Percentiles rank a stretch among this genome's conserved stretches.
Conservation (phyloP, 2,888 invertebrate genomes). For the Coelinius sp. region DNA sequence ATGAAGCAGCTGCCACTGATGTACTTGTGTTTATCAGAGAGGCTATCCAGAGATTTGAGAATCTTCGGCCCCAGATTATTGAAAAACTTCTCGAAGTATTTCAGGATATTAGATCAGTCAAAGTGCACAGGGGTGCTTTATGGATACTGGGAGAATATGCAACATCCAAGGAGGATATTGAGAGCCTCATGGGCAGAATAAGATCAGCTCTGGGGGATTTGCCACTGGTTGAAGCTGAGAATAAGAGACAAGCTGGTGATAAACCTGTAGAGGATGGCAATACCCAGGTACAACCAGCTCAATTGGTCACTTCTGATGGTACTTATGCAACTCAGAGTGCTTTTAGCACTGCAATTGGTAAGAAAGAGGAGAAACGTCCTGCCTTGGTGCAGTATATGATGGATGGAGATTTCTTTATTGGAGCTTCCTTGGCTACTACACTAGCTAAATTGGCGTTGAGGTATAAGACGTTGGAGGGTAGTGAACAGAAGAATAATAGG, state of each 20-base stretch:
- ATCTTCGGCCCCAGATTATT: slow-evolving; percentile 85
- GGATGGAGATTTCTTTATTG: slow-evolving; percentile 97
- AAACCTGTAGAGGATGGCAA: slow-evolving; percentile 72
- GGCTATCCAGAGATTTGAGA: slow-evolving; percentile 94
- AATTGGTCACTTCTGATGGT: slow-evolving; percentile 97
- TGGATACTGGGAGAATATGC: slow-evolving; percentile 99
- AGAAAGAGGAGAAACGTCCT: slow-evolving; percentile 80
- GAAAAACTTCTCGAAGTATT: slow-evolving; percentile 77
- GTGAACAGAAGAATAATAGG: slow-evolving; percentile 71
- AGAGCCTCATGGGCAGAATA: slow-evolving; percentile 84
- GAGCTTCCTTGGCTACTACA: slow-evolving; percentile 91
- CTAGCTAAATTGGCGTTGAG: slow-evolving; percentile 89
- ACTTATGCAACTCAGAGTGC: slow-evolving; percentile 99
- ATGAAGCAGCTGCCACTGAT: slow-evolving; percentile 92
- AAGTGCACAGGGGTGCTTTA: slow-evolving; percentile 92
- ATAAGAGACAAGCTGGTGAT: slow-evolving; percentile 82
- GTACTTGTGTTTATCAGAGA: slow-evolving; percentile 95
- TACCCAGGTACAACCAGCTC: slow-evolving; percentile 70
- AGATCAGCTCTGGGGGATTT: slow-evolving; percentile 78
- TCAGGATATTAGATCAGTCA: slow-evolving; percentile 88
- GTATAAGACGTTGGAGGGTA: slow-evolving; percentile 60
- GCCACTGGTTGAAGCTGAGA: slow-evolving; percentile 75
- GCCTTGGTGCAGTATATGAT: slow-evolving; percentile 89
- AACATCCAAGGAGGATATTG: slow-evolving; percentile 82
- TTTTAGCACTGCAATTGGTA: slow-evolving; percentile 82